Base-by-base conservation (phyloP, 2,797 vertebrate species). In the Dicrostonyx torquatus region DNA sequence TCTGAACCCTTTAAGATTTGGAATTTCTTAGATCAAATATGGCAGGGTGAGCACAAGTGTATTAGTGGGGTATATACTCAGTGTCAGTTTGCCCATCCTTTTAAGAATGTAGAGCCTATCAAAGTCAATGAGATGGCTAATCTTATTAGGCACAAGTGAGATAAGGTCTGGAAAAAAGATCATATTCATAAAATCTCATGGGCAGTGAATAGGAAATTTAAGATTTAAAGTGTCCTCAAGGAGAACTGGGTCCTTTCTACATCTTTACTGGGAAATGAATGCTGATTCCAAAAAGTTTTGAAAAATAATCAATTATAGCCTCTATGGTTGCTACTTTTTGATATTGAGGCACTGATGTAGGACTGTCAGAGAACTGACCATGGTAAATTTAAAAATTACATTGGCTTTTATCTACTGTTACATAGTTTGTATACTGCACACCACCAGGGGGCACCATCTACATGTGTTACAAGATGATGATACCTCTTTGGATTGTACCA, bases 221-320 rank as follows among this genome's bases (percentile, higher is more conserved):
- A 91, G 34, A 94, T 88, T 84, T 79, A 82, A 95, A 95, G 11
- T 76, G 82, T 72, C 80, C 45, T 66, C 48, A 89, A 78, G 48
- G 37, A 88, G 83, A 84, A 1, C 20, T 91, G n/a, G 6, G 90
- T 26, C 66, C 86, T 64, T 92, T 94, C 80, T 92, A 43, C 24
- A 48, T 22, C 17, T 34, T 87, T 85, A 64, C 14, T 91, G 77
- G 62, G 29, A 91, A 76, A 68, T 60, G 55, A 78, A 88, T 91
- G 70, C 82, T 66, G 53, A 84, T 43, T 62, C n/a, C 92, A 31
- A 89, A 85, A 10, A 37, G 6, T 86, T 95, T 82, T 87, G 18
- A 62, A 64, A 79, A 91, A 79, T 90, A 40, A 92, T 22, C 55
- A 91, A 79, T 68, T 62, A 93, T 53, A 87, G 3, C 89, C 84